phyloP scores from a whole-genome alignment of 2,113 vertebrate genomes.

The Neogobius melanostomus region DNA sequence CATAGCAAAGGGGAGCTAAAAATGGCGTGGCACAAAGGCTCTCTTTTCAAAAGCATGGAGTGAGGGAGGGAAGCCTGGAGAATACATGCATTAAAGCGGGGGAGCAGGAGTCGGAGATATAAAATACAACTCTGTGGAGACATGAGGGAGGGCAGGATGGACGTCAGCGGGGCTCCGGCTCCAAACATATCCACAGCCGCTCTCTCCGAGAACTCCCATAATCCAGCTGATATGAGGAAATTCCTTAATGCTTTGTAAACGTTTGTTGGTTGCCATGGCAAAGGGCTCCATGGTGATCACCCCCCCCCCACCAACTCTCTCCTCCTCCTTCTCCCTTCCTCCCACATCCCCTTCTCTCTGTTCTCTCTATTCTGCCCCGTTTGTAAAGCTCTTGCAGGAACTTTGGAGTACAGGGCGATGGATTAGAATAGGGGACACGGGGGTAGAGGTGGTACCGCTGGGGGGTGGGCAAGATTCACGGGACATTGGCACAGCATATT shows the following conservation, averaged over 20 bases:
- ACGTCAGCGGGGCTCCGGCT: constrained; percentile 51
- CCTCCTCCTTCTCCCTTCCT: constrained; percentile 41
- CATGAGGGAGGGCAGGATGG: constrained; percentile 28
- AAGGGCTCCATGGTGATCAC: constrained; percentile 79
- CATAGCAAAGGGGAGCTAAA: constrained; percentile 67
- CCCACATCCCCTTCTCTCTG: constrained; percentile 38
- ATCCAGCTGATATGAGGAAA: constrained; percentile 87
- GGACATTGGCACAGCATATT: constrained; percentile 28
- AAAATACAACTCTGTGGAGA: constrained; percentile 24
- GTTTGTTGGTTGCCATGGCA: constrained; percentile 82
- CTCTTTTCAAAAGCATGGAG: constrained; percentile 44
- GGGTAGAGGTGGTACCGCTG: constrained; percentile 29
- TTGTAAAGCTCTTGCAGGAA: constrained; percentile 75
- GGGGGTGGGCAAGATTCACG: constrained; percentile 44
- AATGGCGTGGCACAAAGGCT: constrained; percentile 57
- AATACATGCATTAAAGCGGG: constrained; percentile 51
- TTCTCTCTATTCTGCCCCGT: constrained; percentile 34
- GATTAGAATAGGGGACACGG: constrained; percentile 47
- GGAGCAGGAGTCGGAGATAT: constrained; percentile 19
- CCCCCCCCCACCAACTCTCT: constrained; percentile 54
- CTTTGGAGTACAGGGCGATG: constrained; percentile 68
- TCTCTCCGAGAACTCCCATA: constrained; percentile 79
- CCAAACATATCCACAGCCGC: constrained; percentile 68
- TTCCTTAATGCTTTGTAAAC: constrained; percentile 86
- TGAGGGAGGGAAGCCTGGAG: constrained; percentile 48